Percentiles rank a stretch among this genome's conserved stretches.
Conservation (phyloP, 2,797 vertebrate species). For the Oreonectes daqikongensis region DNA sequence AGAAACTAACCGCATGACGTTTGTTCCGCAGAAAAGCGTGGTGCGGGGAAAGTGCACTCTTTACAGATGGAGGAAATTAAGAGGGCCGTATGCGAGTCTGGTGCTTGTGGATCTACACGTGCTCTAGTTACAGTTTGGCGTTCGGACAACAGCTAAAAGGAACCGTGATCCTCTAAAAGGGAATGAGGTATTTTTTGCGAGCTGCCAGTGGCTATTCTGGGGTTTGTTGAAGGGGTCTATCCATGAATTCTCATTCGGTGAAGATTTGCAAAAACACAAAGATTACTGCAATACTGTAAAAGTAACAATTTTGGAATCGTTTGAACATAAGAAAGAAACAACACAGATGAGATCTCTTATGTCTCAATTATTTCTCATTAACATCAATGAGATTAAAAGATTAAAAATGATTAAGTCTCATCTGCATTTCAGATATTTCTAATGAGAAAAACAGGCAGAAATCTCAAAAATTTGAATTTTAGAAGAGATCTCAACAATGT, state of each 20-base stretch:
- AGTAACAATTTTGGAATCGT: background rate
- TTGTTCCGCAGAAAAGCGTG: background rate
- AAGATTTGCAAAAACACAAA: background rate
- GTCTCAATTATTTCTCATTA: too few species aligned
- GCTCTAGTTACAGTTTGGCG: slow-evolving; percentile 40
- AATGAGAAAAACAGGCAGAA: too few species aligned
- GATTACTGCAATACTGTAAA: background rate
- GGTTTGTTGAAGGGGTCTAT: slow-evolving; percentile 17
- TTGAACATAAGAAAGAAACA: too few species aligned
- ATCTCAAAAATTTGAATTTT: too few species aligned
- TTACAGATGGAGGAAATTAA: slow-evolving; percentile 46
- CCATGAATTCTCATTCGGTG: background rate
- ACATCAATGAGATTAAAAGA: too few species aligned
- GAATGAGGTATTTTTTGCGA: slow-evolving; percentile 29
- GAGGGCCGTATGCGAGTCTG: slow-evolving; percentile 19
- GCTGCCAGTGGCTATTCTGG: slow-evolving; percentile 25
- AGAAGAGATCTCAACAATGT: too few species aligned
- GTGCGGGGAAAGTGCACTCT: background rate
- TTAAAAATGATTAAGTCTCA: too few species aligned
- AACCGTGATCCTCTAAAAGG: slow-evolving; percentile 9
- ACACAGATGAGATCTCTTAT: too few species aligned
- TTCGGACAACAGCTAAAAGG: slow-evolving; percentile 35
- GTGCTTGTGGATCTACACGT: slow-evolving; percentile 37
- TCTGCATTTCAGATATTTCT: too few species aligned
- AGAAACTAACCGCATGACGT: slow-evolving; percentile 30